Conservation (phyloP, 2,888 invertebrate species). For the Noctuana brunneofusca region DNA sequence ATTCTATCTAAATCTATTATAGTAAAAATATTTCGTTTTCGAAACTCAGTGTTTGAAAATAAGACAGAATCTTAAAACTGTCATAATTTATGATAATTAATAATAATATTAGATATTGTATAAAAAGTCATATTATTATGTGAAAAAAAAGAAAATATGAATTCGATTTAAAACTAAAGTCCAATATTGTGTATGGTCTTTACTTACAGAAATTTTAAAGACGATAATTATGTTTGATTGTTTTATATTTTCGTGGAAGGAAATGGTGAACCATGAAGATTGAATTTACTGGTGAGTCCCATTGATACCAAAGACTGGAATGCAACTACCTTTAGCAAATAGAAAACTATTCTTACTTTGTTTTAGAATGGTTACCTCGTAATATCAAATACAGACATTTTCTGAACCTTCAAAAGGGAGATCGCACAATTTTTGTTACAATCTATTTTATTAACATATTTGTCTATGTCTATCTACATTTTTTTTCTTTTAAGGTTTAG, state of each 20-base stretch:
- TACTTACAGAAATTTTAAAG: too few species aligned
- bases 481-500: neutral
- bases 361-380: neutral
- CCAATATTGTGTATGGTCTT: neutral
- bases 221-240: constrained; percentile 4
- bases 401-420: neutral
- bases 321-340: constrained; percentile 8
- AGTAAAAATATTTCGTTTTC: neutral
- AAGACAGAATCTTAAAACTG: neutral
- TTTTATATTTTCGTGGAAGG: neutral
- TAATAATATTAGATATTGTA: too few species aligned
- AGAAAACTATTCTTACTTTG: constrained; percentile 1
- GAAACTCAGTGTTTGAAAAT: neutral
- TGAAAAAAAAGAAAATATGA: too few species aligned
- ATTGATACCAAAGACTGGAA: constrained; percentile 31
- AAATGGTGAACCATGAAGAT: neutral
- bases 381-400: neutral
- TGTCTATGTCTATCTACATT: neutral
- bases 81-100: too few species aligned
- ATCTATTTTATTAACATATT: too few species aligned
- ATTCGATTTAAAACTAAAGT: neutral
- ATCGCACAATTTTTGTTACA: neutral
- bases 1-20: too few species aligned
- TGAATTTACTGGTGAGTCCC: constrained; percentile 9
- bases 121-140: too few species aligned